Base-by-base conservation (phyloP, 2,888 invertebrate species). In the Melanostoma scalare region DNA sequence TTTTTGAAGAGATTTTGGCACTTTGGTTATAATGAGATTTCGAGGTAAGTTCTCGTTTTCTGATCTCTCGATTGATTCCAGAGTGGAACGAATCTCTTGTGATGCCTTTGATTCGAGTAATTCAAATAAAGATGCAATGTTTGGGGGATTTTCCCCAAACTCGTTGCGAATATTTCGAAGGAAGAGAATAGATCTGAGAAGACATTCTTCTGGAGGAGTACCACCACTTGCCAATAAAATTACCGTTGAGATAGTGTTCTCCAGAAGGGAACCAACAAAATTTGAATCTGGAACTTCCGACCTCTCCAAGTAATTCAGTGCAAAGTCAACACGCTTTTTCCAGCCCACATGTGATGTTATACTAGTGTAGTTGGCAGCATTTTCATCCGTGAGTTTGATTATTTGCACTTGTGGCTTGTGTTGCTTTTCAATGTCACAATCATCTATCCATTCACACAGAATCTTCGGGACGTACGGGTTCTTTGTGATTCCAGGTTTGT, bases 241-340 rank as follows among this genome's bases (percentile, higher is more conserved):
- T 0, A 87, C 78, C 9, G 86, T 85, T 6, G 87, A 74, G 9
- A 86, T 82, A 9, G 81, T 52, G 6, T 61, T 71, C 9, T 84
- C 81, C 0, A 87, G 71, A 8, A 86, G 42, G 0, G 50, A 9
- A 3, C 20, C 4, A 8, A 74, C 35, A 1, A 55, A 40, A 33
- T 53, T 81, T 3, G 46, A 38, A 48, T 87, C 81, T 6, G 60
- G 4, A 3, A 48, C 10, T 0, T 8, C 20, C 1, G 4, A 36
- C 6, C 31, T 46, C 20, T 78, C 68, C 6, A 20, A 20, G 20
- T 79, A 6, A 3, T 76, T 36, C 0, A 86, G 30, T 4, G 86
- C 86, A 40, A 86, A 85, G 8, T 86, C 73, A 4, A 86, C 76
- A 36, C 86, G 86, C 1, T 68, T 60, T 38, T 80, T 85, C 84